A percentile compares a stretch with the other conserved stretches of the same genome.
These are phyloP conservation scores for Ptilorrhoa leucosticta DNA, from an alignment of 2,113 vertebrate genomes.

Conservation along the genomic window DNA sequence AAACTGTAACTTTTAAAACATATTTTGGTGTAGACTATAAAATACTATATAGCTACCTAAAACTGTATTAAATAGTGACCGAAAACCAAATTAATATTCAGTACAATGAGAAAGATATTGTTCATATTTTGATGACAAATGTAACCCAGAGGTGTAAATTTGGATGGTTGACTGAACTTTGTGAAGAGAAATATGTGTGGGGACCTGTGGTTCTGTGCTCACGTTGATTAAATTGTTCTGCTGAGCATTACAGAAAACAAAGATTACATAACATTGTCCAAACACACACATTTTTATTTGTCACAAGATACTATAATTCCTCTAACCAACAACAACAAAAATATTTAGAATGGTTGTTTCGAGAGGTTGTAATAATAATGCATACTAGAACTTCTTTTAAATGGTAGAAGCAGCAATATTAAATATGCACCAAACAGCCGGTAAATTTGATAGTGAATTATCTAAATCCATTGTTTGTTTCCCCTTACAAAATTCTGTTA, in stretches of 20 bases:
- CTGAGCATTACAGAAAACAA: background rate
- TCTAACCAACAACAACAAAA: background rate
- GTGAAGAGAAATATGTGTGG: background rate
- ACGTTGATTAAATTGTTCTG: background rate
- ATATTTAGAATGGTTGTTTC: background rate
- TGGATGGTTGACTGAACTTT: background rate
- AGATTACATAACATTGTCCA: background rate
- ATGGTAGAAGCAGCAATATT: background rate
- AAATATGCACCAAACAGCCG: background rate
- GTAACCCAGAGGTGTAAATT: background rate
- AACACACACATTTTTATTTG: background rate
- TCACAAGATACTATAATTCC: background rate
- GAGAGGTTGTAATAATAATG: background rate
- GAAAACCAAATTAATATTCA: constrained; percentile 4
- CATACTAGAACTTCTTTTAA: background rate
- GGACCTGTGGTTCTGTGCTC: background rate
- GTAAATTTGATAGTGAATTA: background rate
- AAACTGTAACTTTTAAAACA: background rate
- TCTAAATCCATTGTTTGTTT: constrained; percentile 31
- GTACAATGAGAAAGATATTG: background rate
- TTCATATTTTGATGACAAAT: constrained; percentile 17
- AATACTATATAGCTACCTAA: background rate
- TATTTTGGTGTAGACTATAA: background rate
- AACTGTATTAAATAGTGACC: background rate
- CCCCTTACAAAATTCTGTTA: constrained; percentile 21